phyloP scores from a whole-genome alignment of 2,797 vertebrate genomes.

The Helostoma temminkii region DNA sequence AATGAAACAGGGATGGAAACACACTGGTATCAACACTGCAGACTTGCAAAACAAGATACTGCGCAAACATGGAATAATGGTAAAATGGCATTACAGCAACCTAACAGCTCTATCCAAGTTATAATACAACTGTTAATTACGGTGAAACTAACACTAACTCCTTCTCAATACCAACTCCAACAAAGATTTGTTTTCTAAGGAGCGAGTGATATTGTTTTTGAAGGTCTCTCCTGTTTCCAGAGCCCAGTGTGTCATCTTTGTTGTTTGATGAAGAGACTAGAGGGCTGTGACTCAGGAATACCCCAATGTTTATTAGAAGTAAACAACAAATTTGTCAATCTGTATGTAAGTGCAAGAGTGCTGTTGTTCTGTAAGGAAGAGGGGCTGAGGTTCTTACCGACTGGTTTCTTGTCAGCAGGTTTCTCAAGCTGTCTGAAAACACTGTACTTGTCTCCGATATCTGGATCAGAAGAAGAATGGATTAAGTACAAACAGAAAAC shows the following conservation, averaged over 20 bases:
- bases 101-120: conserved; percentile 28
- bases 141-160: conserved; percentile 7
- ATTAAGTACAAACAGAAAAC: conserved; percentile 5
- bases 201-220: conserved; percentile 3
- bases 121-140: conserved; percentile 27
- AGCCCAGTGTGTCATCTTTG: conserved; percentile 18
- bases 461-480: conserved; percentile 75
- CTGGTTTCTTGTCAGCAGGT: conserved; percentile 89
- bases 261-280: background rate
- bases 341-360: background rate
- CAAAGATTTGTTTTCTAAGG: conserved; percentile 11
- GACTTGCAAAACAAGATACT: conserved; percentile 46
- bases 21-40: conserved; percentile 72
- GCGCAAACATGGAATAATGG: conserved; percentile 40
- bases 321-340: background rate
- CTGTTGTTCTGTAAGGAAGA: background rate
- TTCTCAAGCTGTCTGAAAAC: conserved; percentile 94
- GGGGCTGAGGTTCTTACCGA: conserved; percentile 84
- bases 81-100: conserved; percentile 26
- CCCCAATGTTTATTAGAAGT: background rate
- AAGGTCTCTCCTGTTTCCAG: conserved; percentile 33
- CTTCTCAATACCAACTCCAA: conserved; percentile 4
- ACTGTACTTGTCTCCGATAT: conserved; percentile 95
- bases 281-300: conserved; percentile 1
- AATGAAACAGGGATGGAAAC: conserved; percentile 88